Percentiles rank a stretch among this genome's conserved stretches.
phyloP scores from a whole-genome alignment of 2,888 invertebrate genomes.

The Lathronympha strigana region DNA sequence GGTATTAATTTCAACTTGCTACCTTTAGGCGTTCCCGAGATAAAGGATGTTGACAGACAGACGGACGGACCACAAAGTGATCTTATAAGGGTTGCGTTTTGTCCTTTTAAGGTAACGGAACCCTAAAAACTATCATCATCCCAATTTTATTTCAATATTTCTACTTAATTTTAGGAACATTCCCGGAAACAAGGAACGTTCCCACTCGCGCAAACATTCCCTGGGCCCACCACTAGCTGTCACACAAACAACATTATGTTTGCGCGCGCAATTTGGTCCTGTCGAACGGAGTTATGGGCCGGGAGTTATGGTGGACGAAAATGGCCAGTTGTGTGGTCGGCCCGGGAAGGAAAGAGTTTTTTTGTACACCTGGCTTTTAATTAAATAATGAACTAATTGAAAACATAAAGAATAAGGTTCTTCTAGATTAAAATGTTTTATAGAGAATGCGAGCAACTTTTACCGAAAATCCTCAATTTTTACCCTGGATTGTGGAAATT shows the following conservation, averaged over 20 bases:
- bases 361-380: neutral
- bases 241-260: slow-evolving; percentile 43
- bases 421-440: no score
- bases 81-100: no score
- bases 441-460: no score
- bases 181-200: neutral
- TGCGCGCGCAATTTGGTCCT: slow-evolving; percentile 41
- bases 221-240: slow-evolving; percentile 22
- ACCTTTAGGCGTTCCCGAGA: no score
- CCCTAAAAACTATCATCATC: neutral
- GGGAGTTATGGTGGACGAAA: slow-evolving; percentile 35
- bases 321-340: slow-evolving; percentile 36
- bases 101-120: no score
- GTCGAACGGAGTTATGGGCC: slow-evolving; percentile 40
- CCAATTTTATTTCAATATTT: neutral
- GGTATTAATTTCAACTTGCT: no score
- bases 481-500: no score
- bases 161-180: neutral
- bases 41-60: no score
- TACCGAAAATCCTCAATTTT: no score
- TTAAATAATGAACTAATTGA: no score
- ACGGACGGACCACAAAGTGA: no score
- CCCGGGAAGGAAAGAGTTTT: slow-evolving; percentile 4
- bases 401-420: no score
- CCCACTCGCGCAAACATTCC: neutral